Conservation (phyloP, 2,113 vertebrate genomes). For the Morphnarchus princeps region DNA sequence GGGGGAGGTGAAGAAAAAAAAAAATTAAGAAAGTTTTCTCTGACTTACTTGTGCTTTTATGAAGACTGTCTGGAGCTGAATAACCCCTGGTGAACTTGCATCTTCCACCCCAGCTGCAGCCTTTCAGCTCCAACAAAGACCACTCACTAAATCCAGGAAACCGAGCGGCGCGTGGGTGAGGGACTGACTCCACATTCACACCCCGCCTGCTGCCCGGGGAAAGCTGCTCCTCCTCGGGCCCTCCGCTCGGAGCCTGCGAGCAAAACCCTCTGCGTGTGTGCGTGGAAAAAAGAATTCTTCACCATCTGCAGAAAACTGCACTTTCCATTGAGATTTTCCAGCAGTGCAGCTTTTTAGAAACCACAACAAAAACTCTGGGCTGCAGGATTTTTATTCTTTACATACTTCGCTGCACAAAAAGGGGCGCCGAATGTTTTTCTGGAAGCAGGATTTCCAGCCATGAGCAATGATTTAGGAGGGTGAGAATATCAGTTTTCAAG, state of each 20-base stretch:
- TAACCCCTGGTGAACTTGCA: slow-evolving; percentile 67
- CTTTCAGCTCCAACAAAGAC: slow-evolving; percentile 67
- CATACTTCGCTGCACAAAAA: background rate
- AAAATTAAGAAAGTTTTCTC: background rate
- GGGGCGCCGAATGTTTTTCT: slow-evolving; percentile 17
- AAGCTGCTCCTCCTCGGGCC: background rate
- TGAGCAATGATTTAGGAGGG: slow-evolving; percentile 9
- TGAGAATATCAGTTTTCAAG: slow-evolving; percentile 30
- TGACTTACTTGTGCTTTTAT: slow-evolving; percentile 65
- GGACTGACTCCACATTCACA: background rate
- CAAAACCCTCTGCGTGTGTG: background rate
- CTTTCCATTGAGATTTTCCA: slow-evolving; percentile 27
- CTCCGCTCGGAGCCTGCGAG: background rate
- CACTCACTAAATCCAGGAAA: slow-evolving; percentile 62
- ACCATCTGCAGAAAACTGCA: background rate
- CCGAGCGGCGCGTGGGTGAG: background rate
- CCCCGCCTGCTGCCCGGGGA: background rate
- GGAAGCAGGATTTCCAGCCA: slow-evolving; percentile 35
- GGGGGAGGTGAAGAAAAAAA: background rate
- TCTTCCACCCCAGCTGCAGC: slow-evolving; percentile 75
- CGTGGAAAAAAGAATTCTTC: background rate
- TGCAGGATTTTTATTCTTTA: slow-evolving; percentile 13
- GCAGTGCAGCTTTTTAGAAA: slow-evolving; percentile 25
- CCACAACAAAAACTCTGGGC: slow-evolving; percentile 10
- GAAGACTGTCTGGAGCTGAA: slow-evolving; percentile 68